Percentiles rank a stretch among this genome's conserved stretches.
Evolutionary conservation across 1,140 invertebrate genomes (phyloP).

Genomic region (Zaprionus taronus): DNA sequence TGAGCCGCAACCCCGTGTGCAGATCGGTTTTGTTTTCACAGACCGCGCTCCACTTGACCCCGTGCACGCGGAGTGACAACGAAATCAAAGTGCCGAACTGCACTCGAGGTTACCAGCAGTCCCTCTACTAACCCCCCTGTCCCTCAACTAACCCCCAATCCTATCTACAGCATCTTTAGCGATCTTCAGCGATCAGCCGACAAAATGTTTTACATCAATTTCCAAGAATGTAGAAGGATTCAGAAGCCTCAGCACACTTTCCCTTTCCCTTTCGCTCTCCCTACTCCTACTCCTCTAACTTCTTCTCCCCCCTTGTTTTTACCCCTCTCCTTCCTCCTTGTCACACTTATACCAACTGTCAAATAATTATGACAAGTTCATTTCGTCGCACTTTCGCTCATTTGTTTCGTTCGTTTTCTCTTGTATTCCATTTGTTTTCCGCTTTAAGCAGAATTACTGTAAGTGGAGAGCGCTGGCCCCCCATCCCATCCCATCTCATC

Average conservation of each 20-base stretch:
- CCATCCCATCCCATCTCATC: background rate
- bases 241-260: background rate
- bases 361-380: slow-evolving; percentile 83
- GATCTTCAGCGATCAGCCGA: background rate
- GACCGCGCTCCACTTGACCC: slow-evolving; percentile 75
- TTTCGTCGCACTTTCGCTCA: slow-evolving; percentile 79
- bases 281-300: background rate
- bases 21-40: slow-evolving; percentile 74
- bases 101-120: too few relatives aligned
- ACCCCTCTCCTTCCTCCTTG: slow-evolving; percentile 10
- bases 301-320: background rate
- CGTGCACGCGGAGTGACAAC: slow-evolving; percentile 50
- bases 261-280: too few relatives aligned
- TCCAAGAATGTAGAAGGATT: slow-evolving; percentile 39
- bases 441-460: slow-evolving; percentile 71
- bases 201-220: slow-evolving; percentile 79
- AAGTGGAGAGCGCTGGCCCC: slow-evolving; percentile 44
- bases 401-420: slow-evolving; percentile 63
- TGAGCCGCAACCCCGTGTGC: slow-evolving; percentile 53
- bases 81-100: slow-evolving; percentile 71
- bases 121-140: too few relatives aligned
- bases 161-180: slow-evolving; percentile 1
- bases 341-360: slow-evolving; percentile 71
- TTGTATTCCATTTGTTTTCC: slow-evolving; percentile 41
- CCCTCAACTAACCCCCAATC: background rate